A percentile compares a stretch with the other conserved stretches of the same genome.
Evolutionary conservation across 2,113 vertebrate species (phyloP).

Genomic region (Heterotis niloticus): DNA sequence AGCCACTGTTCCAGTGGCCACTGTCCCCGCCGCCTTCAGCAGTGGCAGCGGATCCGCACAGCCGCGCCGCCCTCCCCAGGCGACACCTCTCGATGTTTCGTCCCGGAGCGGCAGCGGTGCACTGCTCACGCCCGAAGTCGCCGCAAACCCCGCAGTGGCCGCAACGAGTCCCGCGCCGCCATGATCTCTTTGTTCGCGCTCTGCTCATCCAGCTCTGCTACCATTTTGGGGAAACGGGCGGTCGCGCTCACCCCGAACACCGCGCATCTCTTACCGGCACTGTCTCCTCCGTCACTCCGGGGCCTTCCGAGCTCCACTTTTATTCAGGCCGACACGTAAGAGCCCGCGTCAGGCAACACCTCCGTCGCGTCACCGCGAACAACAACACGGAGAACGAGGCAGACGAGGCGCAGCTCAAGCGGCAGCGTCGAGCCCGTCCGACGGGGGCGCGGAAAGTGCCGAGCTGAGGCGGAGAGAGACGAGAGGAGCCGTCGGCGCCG

Average conservation of each 20-base stretch:
- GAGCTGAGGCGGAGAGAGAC: neutral
- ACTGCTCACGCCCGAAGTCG: conserved; percentile 31
- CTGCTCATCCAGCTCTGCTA: conserved; percentile 45
- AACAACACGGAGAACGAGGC: conserved; percentile 67
- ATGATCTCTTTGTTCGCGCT: conserved; percentile 77
- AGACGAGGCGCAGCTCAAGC: conserved; percentile 41
- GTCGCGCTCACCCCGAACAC: conserved; percentile 80
- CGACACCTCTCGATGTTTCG: neutral
- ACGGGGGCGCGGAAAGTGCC: conserved; percentile 3
- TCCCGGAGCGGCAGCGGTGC: neutral
- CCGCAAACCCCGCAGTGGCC: conserved; percentile 54
- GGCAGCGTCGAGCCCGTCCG: conserved; percentile 13
- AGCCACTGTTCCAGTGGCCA: too few species aligned
- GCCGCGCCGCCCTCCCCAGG: neutral
- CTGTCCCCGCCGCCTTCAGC: too few species aligned
- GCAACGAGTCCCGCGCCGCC: conserved; percentile 64
- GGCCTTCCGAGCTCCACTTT: conserved; percentile 97
- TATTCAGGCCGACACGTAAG: conserved; percentile 99
- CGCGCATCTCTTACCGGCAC: conserved; percentile 94
- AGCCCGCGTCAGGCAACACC: conserved; percentile 99
- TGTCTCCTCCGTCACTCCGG: conserved; percentile 97
- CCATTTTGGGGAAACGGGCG: conserved; percentile 62
- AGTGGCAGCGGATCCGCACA: neutral
- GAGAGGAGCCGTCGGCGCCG: too few species aligned
- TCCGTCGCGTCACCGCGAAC: conserved; percentile 98